phyloP scores from a whole-genome alignment of 1,140 invertebrate genomes.

The Drosophila pruinosa region DNA sequence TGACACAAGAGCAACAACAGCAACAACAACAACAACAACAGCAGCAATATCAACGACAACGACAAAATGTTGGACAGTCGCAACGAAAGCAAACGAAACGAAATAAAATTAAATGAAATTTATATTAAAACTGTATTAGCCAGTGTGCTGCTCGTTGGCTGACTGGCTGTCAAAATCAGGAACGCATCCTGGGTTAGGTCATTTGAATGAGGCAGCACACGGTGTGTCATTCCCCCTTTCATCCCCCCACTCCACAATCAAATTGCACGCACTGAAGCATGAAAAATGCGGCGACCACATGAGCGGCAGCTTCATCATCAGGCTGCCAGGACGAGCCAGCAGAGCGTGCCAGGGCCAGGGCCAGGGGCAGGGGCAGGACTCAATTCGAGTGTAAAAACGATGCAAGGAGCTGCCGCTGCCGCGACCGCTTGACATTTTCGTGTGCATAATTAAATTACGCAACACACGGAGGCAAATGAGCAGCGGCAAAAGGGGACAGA shows the following conservation, averaged over 20 bases:
- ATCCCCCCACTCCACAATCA: not conserved
- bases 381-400: constrained; percentile 78
- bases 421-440: constrained; percentile 72
- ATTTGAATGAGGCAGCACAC: constrained; percentile 65
- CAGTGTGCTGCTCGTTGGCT: constrained; percentile 7
- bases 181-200: constrained; percentile 67
- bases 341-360: not conserved
- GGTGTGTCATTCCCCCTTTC: not conserved
- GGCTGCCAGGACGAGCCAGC: not conserved
- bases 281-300: constrained; percentile 63
- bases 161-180: constrained; percentile 67
- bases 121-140: constrained; percentile 77
- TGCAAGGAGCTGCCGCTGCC: constrained; percentile 53
- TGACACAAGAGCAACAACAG: constrained; percentile 12
- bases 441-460: constrained; percentile 77
- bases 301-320: constrained; percentile 11
- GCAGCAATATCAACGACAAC: constrained; percentile 21
- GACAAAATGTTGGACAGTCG: constrained; percentile 56
- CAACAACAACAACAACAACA: not conserved
- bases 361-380: constrained; percentile 39
- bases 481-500: not conserved
- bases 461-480: constrained; percentile 22
- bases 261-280: constrained; percentile 74
- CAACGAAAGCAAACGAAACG: constrained; percentile 52
- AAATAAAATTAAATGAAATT: constrained; percentile 49